A percentile compares a stretch with the other conserved stretches of the same genome.
phyloP scores from a whole-genome alignment of 2,113 vertebrate genomes.

The Thryonomys swinderianus region DNA sequence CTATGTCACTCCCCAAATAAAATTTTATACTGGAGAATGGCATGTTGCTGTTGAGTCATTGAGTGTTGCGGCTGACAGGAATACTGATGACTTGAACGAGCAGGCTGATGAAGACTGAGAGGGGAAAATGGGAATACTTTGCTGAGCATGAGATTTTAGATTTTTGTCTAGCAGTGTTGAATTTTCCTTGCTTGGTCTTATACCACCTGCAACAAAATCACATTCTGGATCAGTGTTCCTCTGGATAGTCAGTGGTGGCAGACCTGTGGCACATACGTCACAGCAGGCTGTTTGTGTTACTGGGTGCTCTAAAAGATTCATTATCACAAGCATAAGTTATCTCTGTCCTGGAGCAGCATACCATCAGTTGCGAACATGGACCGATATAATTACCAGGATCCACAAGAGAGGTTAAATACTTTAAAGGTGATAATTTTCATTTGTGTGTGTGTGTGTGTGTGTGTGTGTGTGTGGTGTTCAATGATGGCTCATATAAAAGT shows the following conservation, averaged over 20 bases:
- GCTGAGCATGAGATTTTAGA: neutral
- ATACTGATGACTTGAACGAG: conserved; percentile 16
- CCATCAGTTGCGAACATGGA: neutral
- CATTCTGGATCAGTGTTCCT: neutral
- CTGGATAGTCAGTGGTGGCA: neutral
- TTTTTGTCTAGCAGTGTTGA: neutral
- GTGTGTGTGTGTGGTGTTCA: neutral
- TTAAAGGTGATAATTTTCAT: neutral
- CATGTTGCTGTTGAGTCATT: conserved; percentile 48
- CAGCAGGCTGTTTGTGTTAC: neutral
- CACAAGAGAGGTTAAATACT: neutral
- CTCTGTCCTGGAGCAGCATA: neutral
- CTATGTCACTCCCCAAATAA: conserved; percentile 72
- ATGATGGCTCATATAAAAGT: neutral
- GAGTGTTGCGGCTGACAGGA: conserved; percentile 35
- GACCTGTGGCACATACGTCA: neutral
- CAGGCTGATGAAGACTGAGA: conserved; percentile 18
- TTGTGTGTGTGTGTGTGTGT: neutral
- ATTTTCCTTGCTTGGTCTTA: neutral
- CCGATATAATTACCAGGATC: neutral
- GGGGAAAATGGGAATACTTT: neutral
- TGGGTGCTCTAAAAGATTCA: neutral
- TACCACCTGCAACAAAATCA: neutral
- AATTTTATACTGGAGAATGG: conserved; percentile 45
- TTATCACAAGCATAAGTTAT: neutral